A percentile compares a stretch with the other conserved stretches of the same genome.
Evolutionary conservation across 2,888 invertebrate genomes (phyloP).

Genomic region (Xanthia icteritia): DNA sequence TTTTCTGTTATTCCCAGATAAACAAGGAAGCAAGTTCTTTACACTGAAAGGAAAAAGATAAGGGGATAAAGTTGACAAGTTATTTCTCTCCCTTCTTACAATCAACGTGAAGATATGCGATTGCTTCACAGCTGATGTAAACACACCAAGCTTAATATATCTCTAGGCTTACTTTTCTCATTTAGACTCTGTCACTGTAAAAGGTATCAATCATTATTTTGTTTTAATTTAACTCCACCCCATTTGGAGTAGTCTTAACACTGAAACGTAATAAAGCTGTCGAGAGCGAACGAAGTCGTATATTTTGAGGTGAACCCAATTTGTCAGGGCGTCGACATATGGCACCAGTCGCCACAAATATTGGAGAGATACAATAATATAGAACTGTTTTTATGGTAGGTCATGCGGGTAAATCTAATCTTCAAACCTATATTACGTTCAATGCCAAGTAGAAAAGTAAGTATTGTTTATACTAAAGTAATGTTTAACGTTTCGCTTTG

Average conservation of each 20-base stretch:
- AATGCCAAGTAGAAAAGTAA: constrained; percentile 7
- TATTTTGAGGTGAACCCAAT: constrained; percentile 71
- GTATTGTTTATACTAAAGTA: background rate
- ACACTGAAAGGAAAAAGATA: constrained; percentile 52
- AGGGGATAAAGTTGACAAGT: constrained; percentile 39
- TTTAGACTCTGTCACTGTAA: constrained; percentile 54
- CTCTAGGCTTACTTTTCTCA: constrained; percentile 57
- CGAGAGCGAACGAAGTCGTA: constrained; percentile 72
- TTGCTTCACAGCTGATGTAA: constrained; percentile 56
- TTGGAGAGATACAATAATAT: constrained; percentile 68
- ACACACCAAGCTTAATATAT: constrained; percentile 46
- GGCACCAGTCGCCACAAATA: constrained; percentile 73
- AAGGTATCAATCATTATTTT: constrained; percentile 65
- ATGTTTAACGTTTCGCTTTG: background rate
- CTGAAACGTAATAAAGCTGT: constrained; percentile 76
- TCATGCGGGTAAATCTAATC: constrained; percentile 45
- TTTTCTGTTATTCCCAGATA: constrained; percentile 47
- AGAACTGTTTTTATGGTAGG: constrained; percentile 50
- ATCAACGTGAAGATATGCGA: constrained; percentile 43
- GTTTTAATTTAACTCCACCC: constrained; percentile 65
- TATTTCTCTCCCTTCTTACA: constrained; percentile 28
- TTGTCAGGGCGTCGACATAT: constrained; percentile 77
- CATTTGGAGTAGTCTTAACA: constrained; percentile 62
- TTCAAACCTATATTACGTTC: constrained; percentile 19
- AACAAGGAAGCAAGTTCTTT: constrained; percentile 52